Conservation (phyloP, 2,888 invertebrate species). For the Eudasyphora cyanicolor region DNA sequence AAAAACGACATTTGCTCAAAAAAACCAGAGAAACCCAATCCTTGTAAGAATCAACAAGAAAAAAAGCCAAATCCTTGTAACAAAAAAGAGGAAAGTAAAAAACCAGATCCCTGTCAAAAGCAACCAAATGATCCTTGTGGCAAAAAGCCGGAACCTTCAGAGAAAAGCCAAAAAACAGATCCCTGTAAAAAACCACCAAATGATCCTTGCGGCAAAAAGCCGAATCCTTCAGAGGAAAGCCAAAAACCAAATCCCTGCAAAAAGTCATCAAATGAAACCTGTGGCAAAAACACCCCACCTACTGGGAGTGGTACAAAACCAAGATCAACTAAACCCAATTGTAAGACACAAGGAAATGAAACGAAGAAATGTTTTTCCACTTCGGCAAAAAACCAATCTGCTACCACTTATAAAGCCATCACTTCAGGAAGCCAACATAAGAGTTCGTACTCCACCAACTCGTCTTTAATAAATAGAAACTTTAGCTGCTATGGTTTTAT, state of each 20-base stretch:
- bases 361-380: slow-evolving; percentile 16
- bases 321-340: slow-evolving; percentile 39
- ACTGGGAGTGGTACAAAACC: not conserved
- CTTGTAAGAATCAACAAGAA: slow-evolving; percentile 13
- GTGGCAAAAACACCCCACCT: not conserved
- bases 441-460: not conserved
- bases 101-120: not conserved
- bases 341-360: slow-evolving; percentile 14
- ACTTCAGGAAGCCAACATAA: no score
- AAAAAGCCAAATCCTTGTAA: slow-evolving; percentile 42
- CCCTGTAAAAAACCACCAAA: not conserved
- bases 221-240: not conserved
- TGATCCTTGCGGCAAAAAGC: not conserved
- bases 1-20: slow-evolving; percentile 1
- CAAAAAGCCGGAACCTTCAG: not conserved
- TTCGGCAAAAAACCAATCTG: not conserved
- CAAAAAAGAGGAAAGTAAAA: not conserved
- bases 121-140: not conserved
- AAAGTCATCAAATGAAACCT: not conserved
- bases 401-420: not conserved
- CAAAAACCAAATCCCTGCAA: not conserved
- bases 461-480: slow-evolving; percentile 3
- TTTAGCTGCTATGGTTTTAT: not conserved
- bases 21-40: slow-evolving; percentile 24
- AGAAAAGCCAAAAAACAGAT: not conserved